Base-by-base conservation (phyloP, 2,888 invertebrate species). In the Margaritifera margaritifera region DNA sequence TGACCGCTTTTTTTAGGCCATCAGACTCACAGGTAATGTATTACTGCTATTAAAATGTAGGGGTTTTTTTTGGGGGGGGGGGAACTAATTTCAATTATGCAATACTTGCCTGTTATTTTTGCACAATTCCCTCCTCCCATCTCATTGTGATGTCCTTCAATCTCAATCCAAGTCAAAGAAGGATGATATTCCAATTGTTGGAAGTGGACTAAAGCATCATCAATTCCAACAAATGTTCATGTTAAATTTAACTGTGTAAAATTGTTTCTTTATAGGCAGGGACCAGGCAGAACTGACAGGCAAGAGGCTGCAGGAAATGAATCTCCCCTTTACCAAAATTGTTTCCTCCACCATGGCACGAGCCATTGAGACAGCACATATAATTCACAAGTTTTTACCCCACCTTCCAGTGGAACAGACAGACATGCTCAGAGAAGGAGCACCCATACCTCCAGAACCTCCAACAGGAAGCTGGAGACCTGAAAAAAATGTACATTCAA, bases 361-460 rank as follows among this genome's bases (percentile, higher is more conserved):
- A 75, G 99, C 99, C 0, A 94, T 94, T 79, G 96, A 99, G 90
- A 99, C 99, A 0, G 95, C 96, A 0, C 91, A 92, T 19, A 93
- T 98, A 52, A 96, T 99, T 76, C 92, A 93, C 50, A 92, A 93
- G 81, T 92, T 92, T 83, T 91, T 98, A 60, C 92, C 90, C 6
- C 78, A 79, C 18, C 74, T 83, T 22, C 80, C 74, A 22, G 58
- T 81, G 54, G 79, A 92, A 68, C 92, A 94, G 80, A 95, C 95
- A 86, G 92, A 93, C 81, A 90, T 96, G 80, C 90, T 99, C 25
- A 93, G 95, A 69, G 99, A 99, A 90, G 99, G 99, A 0, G 95
- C 97, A 0, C 99, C 99, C 0, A 94, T 97, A 79, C 95, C 95
- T 0, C 98, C 98, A 0, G 98, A 98, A 85, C 99, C 99, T 0